These are phyloP conservation scores for Hippocampus abdominalis DNA, from an alignment of 2,113 vertebrate species.

Conservation along the genomic window DNA sequence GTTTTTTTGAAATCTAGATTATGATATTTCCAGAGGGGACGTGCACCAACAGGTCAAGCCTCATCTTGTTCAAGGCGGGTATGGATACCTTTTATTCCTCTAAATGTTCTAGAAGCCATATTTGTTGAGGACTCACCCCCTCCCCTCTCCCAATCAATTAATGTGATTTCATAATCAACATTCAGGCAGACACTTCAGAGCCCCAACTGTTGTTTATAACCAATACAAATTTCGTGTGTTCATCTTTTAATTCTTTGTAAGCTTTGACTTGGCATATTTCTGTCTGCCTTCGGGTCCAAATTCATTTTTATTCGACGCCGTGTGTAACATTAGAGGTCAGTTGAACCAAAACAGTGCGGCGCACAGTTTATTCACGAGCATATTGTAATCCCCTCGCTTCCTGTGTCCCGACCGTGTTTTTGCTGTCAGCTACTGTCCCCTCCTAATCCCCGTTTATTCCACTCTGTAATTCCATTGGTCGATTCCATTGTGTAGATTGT, in stretches of 20 bases:
- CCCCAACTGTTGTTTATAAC: too few relatives aligned
- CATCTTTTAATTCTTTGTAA: too few relatives aligned
- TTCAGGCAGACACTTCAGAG: too few relatives aligned
- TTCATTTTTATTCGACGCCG: too few relatives aligned
- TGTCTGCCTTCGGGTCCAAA: not conserved
- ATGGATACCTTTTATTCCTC: conserved; percentile 47
- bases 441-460: conserved; percentile 62
- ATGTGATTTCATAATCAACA: too few relatives aligned
- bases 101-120: not conserved
- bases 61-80: conserved; percentile 94
- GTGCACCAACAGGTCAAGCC: conserved; percentile 90
- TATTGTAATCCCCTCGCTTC: conserved; percentile 4
- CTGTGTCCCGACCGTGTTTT: not conserved
- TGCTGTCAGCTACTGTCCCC: conserved; percentile 42
- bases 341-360: not conserved
- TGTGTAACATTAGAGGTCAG: conserved; percentile 1
- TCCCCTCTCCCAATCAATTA: too few relatives aligned
- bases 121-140: too few relatives aligned
- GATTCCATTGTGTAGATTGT: conserved; percentile 3
- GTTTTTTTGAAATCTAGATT: conserved; percentile 73
- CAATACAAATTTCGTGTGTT: too few relatives aligned
- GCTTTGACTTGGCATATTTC: too few relatives aligned
- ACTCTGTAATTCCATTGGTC: conserved; percentile 37
- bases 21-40: conserved; percentile 97
- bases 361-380: conserved; percentile 12